Base-by-base conservation (phyloP, 2,113 vertebrate genomes). In the Burhinus bistriatus region DNA sequence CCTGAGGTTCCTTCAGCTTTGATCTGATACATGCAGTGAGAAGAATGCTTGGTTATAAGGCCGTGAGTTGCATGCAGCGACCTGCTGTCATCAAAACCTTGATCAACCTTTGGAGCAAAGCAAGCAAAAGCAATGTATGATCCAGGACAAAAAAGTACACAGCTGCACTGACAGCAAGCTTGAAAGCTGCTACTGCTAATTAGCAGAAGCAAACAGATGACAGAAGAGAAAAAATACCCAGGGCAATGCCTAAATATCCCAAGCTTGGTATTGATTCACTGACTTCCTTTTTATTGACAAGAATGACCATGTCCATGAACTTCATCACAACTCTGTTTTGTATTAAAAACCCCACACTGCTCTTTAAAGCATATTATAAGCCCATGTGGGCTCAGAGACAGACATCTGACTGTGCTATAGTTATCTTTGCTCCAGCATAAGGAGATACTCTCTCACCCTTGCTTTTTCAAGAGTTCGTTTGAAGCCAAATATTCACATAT, bases 371-470 rank as follows among this genome's bases (percentile, higher is more conserved):
- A 1, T 17, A 38, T n/a, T 36, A 78, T 38, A 57, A 80, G 30
- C 34, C 36, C 68, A 65, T 0, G 3, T 8, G 23, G 40, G 64
- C 40, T 55, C 51, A 51, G 23, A 58, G 12, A 15, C 9, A 83
- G 32, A 54, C 20, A 47, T 45, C 9, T 30, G 25, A 65, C 36
- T 70, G 32, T 25, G 23, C 71, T 69, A 27, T 8, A 59, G 29
- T 22, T 15, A 30, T 30, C 49, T 77, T 51, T 73, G 40, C 36
- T 51, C 32, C 30, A 65, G 45, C 13, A 3, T 6, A 54, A n/a
- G 36, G 32, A 34, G 27, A 54, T 6, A 32, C 27, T 45, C 54
- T 77, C 52, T 72, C 0, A 0, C 20, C 11, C 23, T 72, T 59
- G 26, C 17, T 52, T 88, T 78, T 68, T 54, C n/a, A 57, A 2